Conservation (phyloP, 2,113 vertebrate genomes). For the Oreocharis arfaki region DNA sequence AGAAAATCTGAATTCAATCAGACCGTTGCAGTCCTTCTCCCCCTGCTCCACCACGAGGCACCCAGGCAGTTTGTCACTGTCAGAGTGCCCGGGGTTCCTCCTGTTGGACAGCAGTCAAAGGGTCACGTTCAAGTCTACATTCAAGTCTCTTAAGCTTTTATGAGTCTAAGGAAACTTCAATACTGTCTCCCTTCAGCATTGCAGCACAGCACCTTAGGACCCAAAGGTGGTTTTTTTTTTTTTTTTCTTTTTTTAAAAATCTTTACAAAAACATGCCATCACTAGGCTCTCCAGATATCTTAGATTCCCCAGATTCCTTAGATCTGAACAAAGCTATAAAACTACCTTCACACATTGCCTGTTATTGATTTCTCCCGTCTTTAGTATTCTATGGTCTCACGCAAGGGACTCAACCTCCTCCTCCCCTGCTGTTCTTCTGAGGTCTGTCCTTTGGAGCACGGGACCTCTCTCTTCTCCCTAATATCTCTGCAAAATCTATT, state of each 20-base stretch:
- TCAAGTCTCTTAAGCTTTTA: background rate
- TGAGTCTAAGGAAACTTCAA: background rate
- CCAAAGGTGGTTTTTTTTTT: background rate
- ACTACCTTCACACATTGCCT: background rate
- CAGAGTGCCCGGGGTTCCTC: rapidly evolving
- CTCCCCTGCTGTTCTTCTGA: background rate
- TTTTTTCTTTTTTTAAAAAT: background rate
- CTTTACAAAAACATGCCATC: background rate
- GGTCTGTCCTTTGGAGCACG: background rate
- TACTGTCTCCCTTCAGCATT: background rate
- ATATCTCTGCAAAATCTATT: background rate
- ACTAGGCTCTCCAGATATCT: background rate
- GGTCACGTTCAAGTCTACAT: background rate
- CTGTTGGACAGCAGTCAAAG: background rate
- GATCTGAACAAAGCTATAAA: background rate
- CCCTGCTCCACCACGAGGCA: background rate
- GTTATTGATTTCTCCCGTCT: background rate
- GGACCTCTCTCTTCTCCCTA: background rate
- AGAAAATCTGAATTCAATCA: background rate
- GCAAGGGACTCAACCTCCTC: background rate
- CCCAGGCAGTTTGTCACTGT: background rate
- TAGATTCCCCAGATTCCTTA: background rate
- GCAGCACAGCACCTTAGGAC: background rate
- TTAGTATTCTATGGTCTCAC: background rate
- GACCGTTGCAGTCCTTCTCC: background rate